phyloP scores from a whole-genome alignment of 1,140 invertebrate genomes.

The Panulirus ornatus region DNA sequence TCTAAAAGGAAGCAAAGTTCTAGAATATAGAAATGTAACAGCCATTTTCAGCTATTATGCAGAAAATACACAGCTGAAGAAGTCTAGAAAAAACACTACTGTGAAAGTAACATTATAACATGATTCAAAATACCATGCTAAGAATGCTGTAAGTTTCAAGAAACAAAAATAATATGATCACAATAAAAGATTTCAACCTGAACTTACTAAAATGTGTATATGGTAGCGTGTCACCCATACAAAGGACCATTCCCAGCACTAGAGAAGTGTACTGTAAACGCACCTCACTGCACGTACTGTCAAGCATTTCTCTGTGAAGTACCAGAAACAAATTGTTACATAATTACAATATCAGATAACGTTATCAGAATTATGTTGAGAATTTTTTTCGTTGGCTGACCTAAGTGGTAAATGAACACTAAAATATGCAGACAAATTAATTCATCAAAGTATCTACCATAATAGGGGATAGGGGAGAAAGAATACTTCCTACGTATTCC shows the following conservation, averaged over 20 bases:
- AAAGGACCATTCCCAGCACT: conserved; percentile 70
- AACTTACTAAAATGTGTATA: conserved; percentile 69
- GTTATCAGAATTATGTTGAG: background rate
- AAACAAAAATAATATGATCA: too few relatives aligned
- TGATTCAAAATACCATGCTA: too few relatives aligned
- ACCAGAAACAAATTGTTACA: background rate
- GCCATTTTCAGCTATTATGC: too few relatives aligned
- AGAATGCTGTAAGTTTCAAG: too few relatives aligned
- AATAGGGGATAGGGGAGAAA: too few relatives aligned
- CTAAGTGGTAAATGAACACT: background rate
- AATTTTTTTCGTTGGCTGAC: background rate
- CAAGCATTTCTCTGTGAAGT: conserved; percentile 59
- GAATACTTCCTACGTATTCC: too few relatives aligned
- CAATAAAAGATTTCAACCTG: background rate
- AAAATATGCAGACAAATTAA: background rate
- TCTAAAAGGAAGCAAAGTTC: too few relatives aligned
- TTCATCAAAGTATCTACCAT: too few relatives aligned
- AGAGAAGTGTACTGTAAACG: conserved; percentile 53
- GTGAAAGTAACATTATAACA: too few relatives aligned
- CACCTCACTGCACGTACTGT: conserved; percentile 45
- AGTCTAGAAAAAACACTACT: too few relatives aligned
- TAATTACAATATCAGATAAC: background rate
- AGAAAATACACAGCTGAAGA: too few relatives aligned
- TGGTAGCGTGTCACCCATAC: conserved; percentile 68
- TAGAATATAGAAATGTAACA: too few relatives aligned